phyloP scores from a whole-genome alignment of 2,797 vertebrate genomes.

The Oreochromis grahami region DNA sequence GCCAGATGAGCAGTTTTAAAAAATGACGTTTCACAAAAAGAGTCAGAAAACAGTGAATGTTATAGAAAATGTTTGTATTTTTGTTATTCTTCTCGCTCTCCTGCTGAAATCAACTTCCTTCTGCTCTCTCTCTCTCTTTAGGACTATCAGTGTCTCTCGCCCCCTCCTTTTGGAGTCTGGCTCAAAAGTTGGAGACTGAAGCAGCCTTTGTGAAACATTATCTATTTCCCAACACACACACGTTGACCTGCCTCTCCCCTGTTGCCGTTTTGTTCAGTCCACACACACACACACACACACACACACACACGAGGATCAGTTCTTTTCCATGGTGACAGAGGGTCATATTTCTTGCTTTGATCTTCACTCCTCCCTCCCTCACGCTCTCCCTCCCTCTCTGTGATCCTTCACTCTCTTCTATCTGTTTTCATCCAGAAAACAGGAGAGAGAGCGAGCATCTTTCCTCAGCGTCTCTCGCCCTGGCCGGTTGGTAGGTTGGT shows the following conservation, averaged over 20 bases:
- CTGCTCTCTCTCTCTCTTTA: not conserved
- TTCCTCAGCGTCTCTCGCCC: conserved; percentile 18
- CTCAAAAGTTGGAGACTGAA: conserved; percentile 34
- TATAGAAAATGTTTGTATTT: not conserved
- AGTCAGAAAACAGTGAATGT: not conserved
- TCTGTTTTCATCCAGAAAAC: conserved; percentile 26
- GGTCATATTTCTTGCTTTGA: conserved; percentile 72
- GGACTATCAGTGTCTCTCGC: not conserved
- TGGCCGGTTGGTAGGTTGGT: conserved; percentile 1
- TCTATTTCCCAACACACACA: conserved; percentile 55
- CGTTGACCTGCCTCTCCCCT: conserved; percentile 52
- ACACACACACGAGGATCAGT: conserved; percentile 49
- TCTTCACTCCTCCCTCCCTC: conserved; percentile 51
- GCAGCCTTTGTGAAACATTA: conserved; percentile 68
- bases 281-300: conserved; percentile 24
- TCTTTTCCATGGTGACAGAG: conserved; percentile 62
- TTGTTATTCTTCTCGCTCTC: not conserved
- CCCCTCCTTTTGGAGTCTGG: not conserved
- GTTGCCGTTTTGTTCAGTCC: conserved; percentile 41
- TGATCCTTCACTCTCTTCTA: conserved; percentile 35
- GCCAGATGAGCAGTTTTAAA: not conserved
- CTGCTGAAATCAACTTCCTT: not conserved
- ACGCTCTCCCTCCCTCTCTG: conserved; percentile 30
- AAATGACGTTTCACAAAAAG: not conserved
- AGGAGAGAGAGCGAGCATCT: conserved; percentile 25